These are phyloP conservation scores for Drosophila obscura DNA, from an alignment of 1,140 invertebrate genomes.

Conservation along the genomic window DNA sequence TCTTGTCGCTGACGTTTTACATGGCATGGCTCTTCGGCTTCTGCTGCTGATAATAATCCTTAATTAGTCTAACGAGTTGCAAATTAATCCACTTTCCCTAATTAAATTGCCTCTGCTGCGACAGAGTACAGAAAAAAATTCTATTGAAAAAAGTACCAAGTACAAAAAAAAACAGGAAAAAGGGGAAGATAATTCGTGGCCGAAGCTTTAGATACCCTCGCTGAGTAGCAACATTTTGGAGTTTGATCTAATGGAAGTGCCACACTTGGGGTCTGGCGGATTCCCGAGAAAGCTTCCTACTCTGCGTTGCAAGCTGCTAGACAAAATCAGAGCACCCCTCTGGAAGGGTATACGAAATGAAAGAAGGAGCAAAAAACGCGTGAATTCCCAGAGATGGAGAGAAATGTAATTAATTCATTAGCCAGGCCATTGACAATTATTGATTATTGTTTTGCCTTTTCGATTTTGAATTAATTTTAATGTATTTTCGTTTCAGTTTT, in stretches of 20 bases:
- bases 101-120: constrained; percentile 74
- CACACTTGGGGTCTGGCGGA: too few species aligned
- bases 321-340: too few species aligned
- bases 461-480: constrained; percentile 52
- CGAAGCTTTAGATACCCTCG: too few species aligned
- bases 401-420: constrained; percentile 79
- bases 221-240: too few species aligned
- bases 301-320: too few species aligned
- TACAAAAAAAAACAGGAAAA: constrained; percentile 19
- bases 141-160: constrained; percentile 38
- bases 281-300: too few species aligned
- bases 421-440: constrained; percentile 78
- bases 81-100: constrained; percentile 84
- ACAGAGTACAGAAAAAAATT: constrained; percentile 30
- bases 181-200: not conserved
- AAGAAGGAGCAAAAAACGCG: constrained; percentile 12
- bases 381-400: not conserved
- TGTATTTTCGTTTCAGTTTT: constrained; percentile 46
- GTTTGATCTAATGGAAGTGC: too few species aligned
- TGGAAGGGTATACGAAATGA: not conserved
- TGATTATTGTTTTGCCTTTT: constrained; percentile 72
- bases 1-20: constrained; percentile 34
- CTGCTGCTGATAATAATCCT: constrained; percentile 76
- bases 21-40: constrained; percentile 33
- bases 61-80: constrained; percentile 83